These are phyloP conservation scores for Macrobrachium nipponense DNA, from an alignment of 1,140 invertebrate genomes.

Conservation along the genomic window DNA sequence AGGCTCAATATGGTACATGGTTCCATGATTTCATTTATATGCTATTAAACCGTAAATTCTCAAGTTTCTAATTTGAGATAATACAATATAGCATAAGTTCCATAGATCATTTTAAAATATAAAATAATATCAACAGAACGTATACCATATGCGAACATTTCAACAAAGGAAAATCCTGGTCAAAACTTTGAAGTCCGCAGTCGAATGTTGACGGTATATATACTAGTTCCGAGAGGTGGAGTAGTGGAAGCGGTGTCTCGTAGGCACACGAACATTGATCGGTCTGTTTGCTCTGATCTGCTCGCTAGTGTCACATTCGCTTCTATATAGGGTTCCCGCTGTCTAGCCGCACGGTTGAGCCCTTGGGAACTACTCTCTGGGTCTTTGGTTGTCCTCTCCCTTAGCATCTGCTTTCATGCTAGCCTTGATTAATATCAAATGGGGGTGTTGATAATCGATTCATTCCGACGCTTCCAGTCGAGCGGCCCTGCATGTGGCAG, in stretches of 20 bases:
- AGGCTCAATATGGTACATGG: too few species aligned
- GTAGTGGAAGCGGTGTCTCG: conserved; percentile 54
- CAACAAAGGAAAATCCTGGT: too few species aligned
- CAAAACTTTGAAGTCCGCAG: conserved; percentile 20
- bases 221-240: not conserved
- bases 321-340: conserved; percentile 35
- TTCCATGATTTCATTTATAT: too few species aligned
- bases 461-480: conserved; percentile 59
- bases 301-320: conserved; percentile 60
- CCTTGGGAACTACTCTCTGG: conserved; percentile 37
- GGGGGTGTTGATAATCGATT: conserved; percentile 61
- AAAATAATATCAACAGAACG: too few species aligned
- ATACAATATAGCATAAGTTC: too few species aligned
- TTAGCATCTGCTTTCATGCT: conserved; percentile 58
- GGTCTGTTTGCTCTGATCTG: conserved; percentile 57
- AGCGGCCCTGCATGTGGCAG: conserved; percentile 59
- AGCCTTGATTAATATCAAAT: conserved; percentile 50
- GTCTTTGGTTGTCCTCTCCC: conserved; percentile 61
- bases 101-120: too few species aligned
- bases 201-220: conserved; percentile 5
- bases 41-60: too few species aligned
- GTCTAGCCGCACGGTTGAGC: conserved; percentile 50
- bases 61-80: too few species aligned
- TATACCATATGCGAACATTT: too few species aligned
- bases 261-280: conserved; percentile 61